Conservation (phyloP, 1,140 invertebrate genomes). For the Mamestra configurata region DNA sequence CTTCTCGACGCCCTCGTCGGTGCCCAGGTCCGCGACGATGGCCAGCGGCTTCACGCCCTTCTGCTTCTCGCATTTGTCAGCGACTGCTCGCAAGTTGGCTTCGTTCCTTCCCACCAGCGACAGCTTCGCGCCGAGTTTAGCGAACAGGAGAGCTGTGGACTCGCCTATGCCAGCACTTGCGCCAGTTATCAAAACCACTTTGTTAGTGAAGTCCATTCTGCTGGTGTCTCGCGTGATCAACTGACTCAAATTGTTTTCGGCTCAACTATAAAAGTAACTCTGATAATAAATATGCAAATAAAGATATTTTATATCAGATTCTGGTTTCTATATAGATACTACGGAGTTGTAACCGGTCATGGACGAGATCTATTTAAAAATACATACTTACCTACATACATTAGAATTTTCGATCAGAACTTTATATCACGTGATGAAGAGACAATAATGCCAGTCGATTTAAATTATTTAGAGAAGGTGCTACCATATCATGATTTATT, state of each 20-base stretch:
- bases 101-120: conserved; percentile 66
- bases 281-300: neutral
- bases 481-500: too few relatives aligned
- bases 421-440: too few relatives aligned
- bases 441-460: too few relatives aligned
- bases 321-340: neutral
- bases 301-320: neutral
- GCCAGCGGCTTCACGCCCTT: conserved; percentile 59
- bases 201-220: conserved; percentile 62
- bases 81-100: conserved; percentile 53
- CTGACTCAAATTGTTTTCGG: neutral
- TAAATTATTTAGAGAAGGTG: too few relatives aligned
- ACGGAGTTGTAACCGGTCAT: too few relatives aligned
- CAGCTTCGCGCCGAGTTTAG: conserved; percentile 63
- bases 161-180: conserved; percentile 64
- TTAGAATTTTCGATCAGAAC: too few relatives aligned
- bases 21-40: conserved; percentile 58
- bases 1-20: conserved; percentile 62
- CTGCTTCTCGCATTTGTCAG: conserved; percentile 60
- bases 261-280: neutral
- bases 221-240: neutral
- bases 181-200: conserved; percentile 66
- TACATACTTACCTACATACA: too few relatives aligned
- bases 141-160: conserved; percentile 58
- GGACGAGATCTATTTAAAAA: too few relatives aligned